Base-by-base conservation (phyloP, 2,888 invertebrate species). In the Drosophila prolongata region DNA sequence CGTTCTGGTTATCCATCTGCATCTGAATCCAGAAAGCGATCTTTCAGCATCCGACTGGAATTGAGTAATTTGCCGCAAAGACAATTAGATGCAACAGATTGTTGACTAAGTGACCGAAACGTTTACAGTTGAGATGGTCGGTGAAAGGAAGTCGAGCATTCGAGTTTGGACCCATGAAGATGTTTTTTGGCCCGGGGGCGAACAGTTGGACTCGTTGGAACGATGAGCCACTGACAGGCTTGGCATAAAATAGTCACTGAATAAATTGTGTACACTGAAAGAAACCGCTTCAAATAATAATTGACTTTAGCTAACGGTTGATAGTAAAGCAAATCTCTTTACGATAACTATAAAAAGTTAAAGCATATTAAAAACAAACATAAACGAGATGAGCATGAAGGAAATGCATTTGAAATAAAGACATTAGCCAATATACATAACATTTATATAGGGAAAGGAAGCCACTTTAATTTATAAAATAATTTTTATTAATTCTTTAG, bases 11-110 rank as follows among this genome's bases (percentile, higher is more conserved):
- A 53, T 78, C 49, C 49, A 35, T 35, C 70, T 42, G n/a, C 37
- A 37, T 53, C 30, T 38, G 43, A 49, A 72, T 69, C 64, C 58
- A 62, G 54, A 69, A 60, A 47, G 40, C 43, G 38, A 60, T 56
- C 52, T 54, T 60, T 40, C 40, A 54, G 67, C 58, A 42, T 8
- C 52, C 47, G 50, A 65, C 75, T 66, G 80, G 83, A 77, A 83
- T 83, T 83, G 83, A 83, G 83, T 83, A 83, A 83, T 83, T 83
- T 83, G 86, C 68, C 80, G 80, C 76, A 86, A 67, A 83, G 77
- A 83, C 86, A 83, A 85, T 85, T 81, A 85, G 87, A 87, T 85
- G 87, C 87, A 81, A 79, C 87, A 85, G 87, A 85, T 87, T 85
- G 85, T 79, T 85, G 87, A 85, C 85, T 84, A 85, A 85, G 77